Conservation (phyloP, 92 coral and sea anemone genomes). For the Montipora capitata region DNA sequence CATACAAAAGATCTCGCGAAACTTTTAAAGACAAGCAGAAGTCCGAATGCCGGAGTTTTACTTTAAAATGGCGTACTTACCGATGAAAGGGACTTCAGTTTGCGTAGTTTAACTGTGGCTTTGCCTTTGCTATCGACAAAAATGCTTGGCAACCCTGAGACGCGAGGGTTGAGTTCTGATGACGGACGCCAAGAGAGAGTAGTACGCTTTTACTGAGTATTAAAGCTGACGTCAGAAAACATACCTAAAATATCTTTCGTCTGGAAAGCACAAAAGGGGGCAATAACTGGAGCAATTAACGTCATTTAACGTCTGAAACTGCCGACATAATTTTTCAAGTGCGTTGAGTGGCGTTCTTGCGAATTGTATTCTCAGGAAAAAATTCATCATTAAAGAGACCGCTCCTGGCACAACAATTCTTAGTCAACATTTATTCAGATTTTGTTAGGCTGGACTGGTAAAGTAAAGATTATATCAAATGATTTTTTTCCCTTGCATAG, state of each 20-base stretch:
- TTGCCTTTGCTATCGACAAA: background rate
- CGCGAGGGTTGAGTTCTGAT: background rate
- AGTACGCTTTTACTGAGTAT: slow-evolving; percentile 18
- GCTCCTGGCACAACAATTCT: background rate
- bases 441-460: too few species aligned
- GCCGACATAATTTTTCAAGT: slow-evolving; percentile 35
- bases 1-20: background rate
- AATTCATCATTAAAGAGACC: background rate
- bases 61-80: slow-evolving; percentile 12
- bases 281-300: slow-evolving; percentile 31
- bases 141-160: background rate
- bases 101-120: background rate
- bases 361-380: background rate
- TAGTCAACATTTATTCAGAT: too few species aligned
- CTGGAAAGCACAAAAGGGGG: slow-evolving; percentile 10
- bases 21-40: background rate
- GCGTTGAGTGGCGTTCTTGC: slow-evolving; percentile 32
- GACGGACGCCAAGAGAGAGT: too few species aligned
- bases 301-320: slow-evolving; percentile 40
- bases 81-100: background rate
- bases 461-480: too few species aligned
- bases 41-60: background rate
- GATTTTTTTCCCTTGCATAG: too few species aligned
- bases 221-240: slow-evolving; percentile 45
- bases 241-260: slow-evolving; percentile 35